Evolutionary conservation across 2,113 vertebrate genomes (phyloP).

Genomic region (Ceyx cyanopectus): DNA sequence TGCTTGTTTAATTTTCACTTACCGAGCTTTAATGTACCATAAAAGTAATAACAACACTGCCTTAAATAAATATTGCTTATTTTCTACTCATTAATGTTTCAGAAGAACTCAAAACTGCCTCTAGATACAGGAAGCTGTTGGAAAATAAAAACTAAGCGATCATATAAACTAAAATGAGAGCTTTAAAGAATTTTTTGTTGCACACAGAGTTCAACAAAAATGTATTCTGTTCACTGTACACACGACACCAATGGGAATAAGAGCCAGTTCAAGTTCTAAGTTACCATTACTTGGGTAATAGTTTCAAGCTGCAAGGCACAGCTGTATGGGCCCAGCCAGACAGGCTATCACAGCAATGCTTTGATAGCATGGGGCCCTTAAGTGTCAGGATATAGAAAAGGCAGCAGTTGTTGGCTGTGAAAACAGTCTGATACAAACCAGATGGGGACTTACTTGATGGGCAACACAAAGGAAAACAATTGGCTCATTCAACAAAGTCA

Average conservation of each 20-base stretch:
- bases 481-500: constrained; percentile 86
- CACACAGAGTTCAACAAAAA: constrained; percentile 45
- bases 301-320: constrained; percentile 83
- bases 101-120: constrained; percentile 65
- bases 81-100: constrained; percentile 40
- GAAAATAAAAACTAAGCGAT: constrained; percentile 65
- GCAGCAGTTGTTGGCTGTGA: constrained; percentile 88
- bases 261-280: constrained; percentile 76
- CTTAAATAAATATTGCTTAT: constrained; percentile 34
- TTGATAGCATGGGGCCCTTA: constrained; percentile 83
- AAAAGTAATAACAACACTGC: constrained; percentile 1
- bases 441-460: constrained; percentile 86
- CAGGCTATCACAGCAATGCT: constrained; percentile 79
- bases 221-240: constrained; percentile 76
- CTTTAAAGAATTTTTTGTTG: constrained; percentile 40
- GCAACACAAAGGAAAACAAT: constrained; percentile 88
- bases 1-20: constrained; percentile 50
- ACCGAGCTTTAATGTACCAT: constrained; percentile 30
- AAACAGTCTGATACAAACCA: constrained; percentile 91
- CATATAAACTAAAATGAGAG: not conserved
- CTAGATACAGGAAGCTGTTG: constrained; percentile 66
- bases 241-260: constrained; percentile 78
- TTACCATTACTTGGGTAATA: constrained; percentile 79
- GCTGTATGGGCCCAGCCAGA: constrained; percentile 79
- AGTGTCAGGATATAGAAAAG: constrained; percentile 87